Base-by-base conservation (phyloP, 2,113 vertebrate genomes). In the Procavia capensis region DNA sequence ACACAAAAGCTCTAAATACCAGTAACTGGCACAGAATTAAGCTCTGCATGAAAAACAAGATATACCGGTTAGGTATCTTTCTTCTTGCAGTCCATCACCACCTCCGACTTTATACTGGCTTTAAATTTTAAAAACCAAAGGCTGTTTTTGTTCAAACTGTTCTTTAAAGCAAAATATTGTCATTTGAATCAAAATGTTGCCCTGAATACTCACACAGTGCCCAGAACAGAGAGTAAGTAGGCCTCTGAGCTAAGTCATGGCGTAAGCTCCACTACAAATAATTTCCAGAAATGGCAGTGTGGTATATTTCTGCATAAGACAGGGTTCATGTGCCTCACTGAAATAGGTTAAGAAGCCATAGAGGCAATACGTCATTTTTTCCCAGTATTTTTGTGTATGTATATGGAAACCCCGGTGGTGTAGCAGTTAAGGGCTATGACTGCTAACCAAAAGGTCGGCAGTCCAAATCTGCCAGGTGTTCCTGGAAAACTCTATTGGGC, bases 171-270 rank as follows among this genome's bases (percentile, higher is more conserved):
- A 85, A 89, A 97, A 94, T 63, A 91, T 64, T 61, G 64, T 82
- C 83, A 91, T 91, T 57, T 78, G 34, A 95, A 86, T 43, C 41
- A 80, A 96, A 95, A 86, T n/a, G 57, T 39, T 47, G 41, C 79
- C 94, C 79, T 84, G 83, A 82, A 94, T 85, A 68, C 88, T 83
- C 75, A 41, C 39, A 64, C 1, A 29, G 88, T 66, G 50, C 94
- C 94, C 85, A 90, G 93, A 91, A 75, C 22, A 86, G 91, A 87
- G 83, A 70, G 89, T n/a, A n/a, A n/a, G n/a, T n/a, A n/a, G n/a
- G n/a, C n/a, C n/a, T 80, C 90, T 75, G 91, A 97, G 90, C 92
- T 88, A 83, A 95, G 81, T 79, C 94, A 96, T 86, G 85, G 59
- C 80, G 45, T 75, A 68, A 36, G 36, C 78, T 50, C 85, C 74